These are phyloP conservation scores for Varanus komodoensis DNA, from an alignment of 2,113 vertebrate genomes.

Conservation along the genomic window DNA sequence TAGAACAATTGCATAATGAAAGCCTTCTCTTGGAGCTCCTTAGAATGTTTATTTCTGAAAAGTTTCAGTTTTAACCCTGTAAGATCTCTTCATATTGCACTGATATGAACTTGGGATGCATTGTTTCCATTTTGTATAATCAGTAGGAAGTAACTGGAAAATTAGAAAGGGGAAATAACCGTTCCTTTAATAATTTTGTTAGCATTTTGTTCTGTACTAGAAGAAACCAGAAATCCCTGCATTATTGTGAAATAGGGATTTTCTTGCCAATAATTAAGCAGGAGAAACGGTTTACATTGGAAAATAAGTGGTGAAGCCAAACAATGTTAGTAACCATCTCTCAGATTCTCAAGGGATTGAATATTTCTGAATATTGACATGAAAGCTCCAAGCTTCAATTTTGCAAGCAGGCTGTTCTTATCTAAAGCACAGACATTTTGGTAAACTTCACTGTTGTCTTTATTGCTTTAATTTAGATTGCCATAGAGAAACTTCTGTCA, in stretches of 20 bases:
- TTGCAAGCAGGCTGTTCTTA: background rate
- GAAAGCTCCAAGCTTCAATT: background rate
- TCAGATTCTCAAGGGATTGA: background rate
- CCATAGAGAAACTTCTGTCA: background rate
- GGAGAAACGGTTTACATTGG: background rate
- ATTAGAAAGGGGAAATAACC: background rate
- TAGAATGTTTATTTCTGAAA: background rate
- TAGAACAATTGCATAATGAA: no score
- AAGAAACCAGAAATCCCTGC: background rate
- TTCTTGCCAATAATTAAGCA: background rate
- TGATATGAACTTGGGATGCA: background rate
- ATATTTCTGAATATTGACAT: background rate
- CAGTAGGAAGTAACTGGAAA: background rate
- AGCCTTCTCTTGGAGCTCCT: background rate
- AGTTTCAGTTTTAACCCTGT: background rate
- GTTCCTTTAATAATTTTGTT: background rate
- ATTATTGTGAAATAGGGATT: background rate
- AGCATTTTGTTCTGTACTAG: background rate
- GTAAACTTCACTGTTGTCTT: background rate
- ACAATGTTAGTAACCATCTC: background rate
- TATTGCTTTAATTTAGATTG: background rate
- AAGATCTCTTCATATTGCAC: background rate
- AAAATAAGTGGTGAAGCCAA: background rate
- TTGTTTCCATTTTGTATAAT: background rate
- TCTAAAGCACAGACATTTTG: background rate